A percentile compares a stretch with the other conserved stretches of the same genome.
These are phyloP conservation scores for Trichopoda pennipes DNA, from an alignment of 2,888 invertebrate species.

Conservation along the genomic window DNA sequence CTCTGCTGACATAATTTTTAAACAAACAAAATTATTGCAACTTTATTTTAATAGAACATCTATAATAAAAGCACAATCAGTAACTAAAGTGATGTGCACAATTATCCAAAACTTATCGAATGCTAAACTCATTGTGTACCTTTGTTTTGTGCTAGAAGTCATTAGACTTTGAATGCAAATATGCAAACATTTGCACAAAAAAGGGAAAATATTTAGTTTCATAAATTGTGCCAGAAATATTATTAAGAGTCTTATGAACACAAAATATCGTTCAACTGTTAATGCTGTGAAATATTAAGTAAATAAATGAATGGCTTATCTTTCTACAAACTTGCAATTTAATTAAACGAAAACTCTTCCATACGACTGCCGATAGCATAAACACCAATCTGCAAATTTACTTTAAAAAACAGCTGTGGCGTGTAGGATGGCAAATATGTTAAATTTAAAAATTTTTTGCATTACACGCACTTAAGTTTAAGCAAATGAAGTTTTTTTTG, in stretches of 20 bases:
- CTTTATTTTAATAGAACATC: conserved; percentile 6
- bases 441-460: not conserved
- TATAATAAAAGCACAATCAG: not conserved
- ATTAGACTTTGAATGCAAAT: too few relatives aligned
- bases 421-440: not conserved
- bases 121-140: conserved; percentile 12
- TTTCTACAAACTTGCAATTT: not conserved
- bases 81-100: not conserved
- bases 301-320: not conserved
- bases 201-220: conserved; percentile 22
- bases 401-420: not conserved
- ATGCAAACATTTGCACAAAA: too few relatives aligned
- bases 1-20: conserved; percentile 19
- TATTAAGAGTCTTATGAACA: not conserved
- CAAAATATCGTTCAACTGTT: not conserved
- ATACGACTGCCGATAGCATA: too few relatives aligned
- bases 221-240: conserved; percentile 29
- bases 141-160: not conserved
- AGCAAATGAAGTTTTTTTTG: too few relatives aligned
- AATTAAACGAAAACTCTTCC: not conserved
- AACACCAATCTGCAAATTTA: too few relatives aligned
- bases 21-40: conserved; percentile 13
- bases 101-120: not conserved
- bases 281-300: not conserved
- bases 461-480: too few relatives aligned